Base-by-base conservation (phyloP, 1,140 invertebrate species). In the Radopholus similis region DNA sequence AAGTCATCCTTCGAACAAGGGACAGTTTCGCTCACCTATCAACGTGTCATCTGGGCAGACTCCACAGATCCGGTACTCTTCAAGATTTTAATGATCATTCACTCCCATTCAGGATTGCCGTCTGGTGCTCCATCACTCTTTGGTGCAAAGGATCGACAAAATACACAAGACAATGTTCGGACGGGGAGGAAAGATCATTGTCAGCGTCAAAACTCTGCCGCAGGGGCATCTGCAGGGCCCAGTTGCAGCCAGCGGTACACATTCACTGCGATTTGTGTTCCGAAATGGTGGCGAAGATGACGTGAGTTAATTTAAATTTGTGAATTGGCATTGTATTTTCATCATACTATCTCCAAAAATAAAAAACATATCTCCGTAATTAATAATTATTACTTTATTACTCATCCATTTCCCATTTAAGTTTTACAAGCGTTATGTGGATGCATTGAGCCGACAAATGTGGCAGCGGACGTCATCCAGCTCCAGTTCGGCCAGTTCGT, bases 121-220 rank as follows among this genome's bases (percentile, higher is more conserved):
- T 15, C 65, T 80, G 3, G 70, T 79, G 37, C 69, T 81, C 3
- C 79, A 82, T 55, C 79, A 81, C 66, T 82, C 80, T 13, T 57
- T 81, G 28, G 76, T 81, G 4, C 73, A 81, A 34, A 73, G 58
- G 49, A 76, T 81, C 18, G 79, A 81, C 30, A 75, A 68, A 42
- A 80, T 82, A 37, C 54, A 82, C 55, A 82, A 82, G 62, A 73
- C 80, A 18, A 81, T 81, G 78, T 81, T 81, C 64, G 76, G 75
- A 15, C 51, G 55, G 21, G 76, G 76, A 30, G 78, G 76, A 34
- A 92, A 93, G 83, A 86, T 95, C 37, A 85, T 92, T 66, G 80
- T 94, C 51, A 89, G 92, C 80, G 84, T 95, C n/a, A 85, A 87
- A 15, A 87, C 88, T 23, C 71, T 84, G 3, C 42, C 60, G 13